Evolutionary conservation across 2,888 invertebrate species (phyloP), one percentile per base, ranked within the genome.

Genomic region (Brenthis hecate): DNA sequence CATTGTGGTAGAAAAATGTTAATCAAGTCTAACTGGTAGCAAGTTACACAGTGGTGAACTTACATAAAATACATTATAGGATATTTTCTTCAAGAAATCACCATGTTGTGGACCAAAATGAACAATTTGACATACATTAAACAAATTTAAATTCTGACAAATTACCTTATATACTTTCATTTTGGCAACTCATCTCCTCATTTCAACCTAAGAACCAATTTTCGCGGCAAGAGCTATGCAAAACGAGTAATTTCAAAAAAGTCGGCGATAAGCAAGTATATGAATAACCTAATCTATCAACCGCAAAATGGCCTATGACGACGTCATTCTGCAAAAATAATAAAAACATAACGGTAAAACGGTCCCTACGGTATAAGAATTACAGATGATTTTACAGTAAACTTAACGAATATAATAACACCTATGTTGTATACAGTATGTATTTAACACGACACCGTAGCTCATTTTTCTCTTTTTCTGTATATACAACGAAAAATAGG

Each of bases 201-300:
- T 50, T 60, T 28, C 50, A 50, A 32, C 48, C 5, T 60, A 50
- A 60, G 50, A 50, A 14, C 50, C 60, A 60, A 60, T 60, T 60
- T 60, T 50, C 60, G 28, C 60, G 60, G 28, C 60, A 60, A 60
- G 60, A 50, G 50, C 28, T 60, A 16, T 6, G 28, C 23, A 3
- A 48, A 60, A n/a, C n/a, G n/a, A 60, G 60, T 28, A 60, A 60
- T 50, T 16, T n/a, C n/a, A 19, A 53, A 62, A 43, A 54, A 62
- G 36, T 43, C 36, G 23, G 19, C 43, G 8, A 43, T n/a, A 13
- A 4, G n/a, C 28, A 64, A 47, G 47, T 47, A 28, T 55, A 64
- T 51, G 47, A 47, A 64, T 55, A 64, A 64, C 63, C 47, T 64
- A 56, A 64, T 64, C 54, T 64, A 55, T 64, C 55, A 64, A 65